These are phyloP conservation scores for Intellagama lesueurii DNA, from an alignment of 2,797 vertebrate species.

Conservation along the genomic window DNA sequence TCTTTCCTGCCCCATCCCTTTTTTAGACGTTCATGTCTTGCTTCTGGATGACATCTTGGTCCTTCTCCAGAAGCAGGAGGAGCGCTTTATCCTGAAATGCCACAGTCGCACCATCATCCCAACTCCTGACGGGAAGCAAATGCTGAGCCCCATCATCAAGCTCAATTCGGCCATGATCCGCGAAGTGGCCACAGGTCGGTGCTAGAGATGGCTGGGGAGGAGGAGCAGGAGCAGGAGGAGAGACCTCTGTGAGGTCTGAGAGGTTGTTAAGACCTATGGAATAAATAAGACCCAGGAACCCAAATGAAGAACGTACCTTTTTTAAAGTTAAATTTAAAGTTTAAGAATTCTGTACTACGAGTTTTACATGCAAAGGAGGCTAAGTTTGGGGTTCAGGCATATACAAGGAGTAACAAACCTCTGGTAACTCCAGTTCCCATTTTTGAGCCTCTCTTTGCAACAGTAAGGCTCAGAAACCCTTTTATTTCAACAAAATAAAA, in stretches of 20 bases:
- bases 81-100: slow-evolving; percentile 90
- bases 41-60: slow-evolving; percentile 89
- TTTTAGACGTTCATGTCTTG: slow-evolving; percentile 87
- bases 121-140: slow-evolving; percentile 87
- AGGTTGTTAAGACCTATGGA: too few relatives aligned
- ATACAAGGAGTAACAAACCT: too few relatives aligned
- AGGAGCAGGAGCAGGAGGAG: background rate
- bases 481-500: too few relatives aligned
- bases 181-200: slow-evolving; percentile 91
- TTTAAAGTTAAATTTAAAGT: background rate
- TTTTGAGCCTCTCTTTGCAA: background rate
- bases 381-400: background rate
- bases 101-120: slow-evolving; percentile 88
- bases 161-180: slow-evolving; percentile 89
- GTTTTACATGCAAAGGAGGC: background rate
- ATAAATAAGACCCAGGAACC: too few relatives aligned
- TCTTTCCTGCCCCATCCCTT: background rate
- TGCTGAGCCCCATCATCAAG: slow-evolving; percentile 91
- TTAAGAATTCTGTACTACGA: too few relatives aligned
- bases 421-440: too few relatives aligned
- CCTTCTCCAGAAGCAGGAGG: slow-evolving; percentile 90
- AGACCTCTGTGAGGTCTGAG: background rate
- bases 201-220: background rate
- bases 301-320: background rate
- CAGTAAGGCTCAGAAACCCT: background rate